A percentile compares a stretch with the other conserved stretches of the same genome.
phyloP scores from a whole-genome alignment of 2,888 invertebrate genomes.

The Synergus japonicus region DNA sequence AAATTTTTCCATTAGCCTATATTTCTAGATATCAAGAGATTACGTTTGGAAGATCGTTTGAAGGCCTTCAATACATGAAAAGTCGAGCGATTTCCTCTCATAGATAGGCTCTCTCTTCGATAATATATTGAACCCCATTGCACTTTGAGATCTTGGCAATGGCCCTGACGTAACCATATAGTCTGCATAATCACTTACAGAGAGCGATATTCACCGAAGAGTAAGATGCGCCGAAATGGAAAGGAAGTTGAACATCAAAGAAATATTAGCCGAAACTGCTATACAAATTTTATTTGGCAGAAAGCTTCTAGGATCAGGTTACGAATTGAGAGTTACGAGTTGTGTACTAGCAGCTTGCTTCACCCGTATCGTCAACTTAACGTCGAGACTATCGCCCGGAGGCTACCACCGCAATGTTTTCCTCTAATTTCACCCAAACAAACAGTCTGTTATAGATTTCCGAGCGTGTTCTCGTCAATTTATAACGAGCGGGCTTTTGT shows the following conservation, averaged over 20 bases:
- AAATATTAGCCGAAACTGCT: constrained; percentile 17
- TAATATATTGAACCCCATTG: constrained; percentile 33
- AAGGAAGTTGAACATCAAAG: constrained; percentile 27
- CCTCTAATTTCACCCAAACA: constrained; percentile 71
- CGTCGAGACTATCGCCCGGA: constrained; percentile 55
- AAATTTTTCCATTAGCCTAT: constrained; percentile 13
- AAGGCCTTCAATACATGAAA: constrained; percentile 9
- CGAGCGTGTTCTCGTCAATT: constrained; percentile 64
- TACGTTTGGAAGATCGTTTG: not conserved
- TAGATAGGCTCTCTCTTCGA: constrained; percentile 9
- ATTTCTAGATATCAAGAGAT: constrained; percentile 4
- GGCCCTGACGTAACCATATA: constrained; percentile 33
- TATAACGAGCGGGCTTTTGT: constrained; percentile 66
- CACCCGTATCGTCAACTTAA: constrained; percentile 16
- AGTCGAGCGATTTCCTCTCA: constrained; percentile 29
- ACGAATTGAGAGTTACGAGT: not conserved
- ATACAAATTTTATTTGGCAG: constrained; percentile 17
- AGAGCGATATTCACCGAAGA: constrained; percentile 37
- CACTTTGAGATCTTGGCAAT: constrained; percentile 39
- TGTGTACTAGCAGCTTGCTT: too few relatives aligned
- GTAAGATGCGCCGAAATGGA: constrained; percentile 23
- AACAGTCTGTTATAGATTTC: constrained; percentile 70
- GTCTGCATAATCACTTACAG: constrained; percentile 40
- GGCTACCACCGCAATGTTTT: constrained; percentile 68
- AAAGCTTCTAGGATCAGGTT: constrained; percentile 25